A percentile compares a stretch with the other conserved stretches of the same genome.
phyloP scores from a whole-genome alignment of 2,797 vertebrate species.

The Galago senegalensis region DNA sequence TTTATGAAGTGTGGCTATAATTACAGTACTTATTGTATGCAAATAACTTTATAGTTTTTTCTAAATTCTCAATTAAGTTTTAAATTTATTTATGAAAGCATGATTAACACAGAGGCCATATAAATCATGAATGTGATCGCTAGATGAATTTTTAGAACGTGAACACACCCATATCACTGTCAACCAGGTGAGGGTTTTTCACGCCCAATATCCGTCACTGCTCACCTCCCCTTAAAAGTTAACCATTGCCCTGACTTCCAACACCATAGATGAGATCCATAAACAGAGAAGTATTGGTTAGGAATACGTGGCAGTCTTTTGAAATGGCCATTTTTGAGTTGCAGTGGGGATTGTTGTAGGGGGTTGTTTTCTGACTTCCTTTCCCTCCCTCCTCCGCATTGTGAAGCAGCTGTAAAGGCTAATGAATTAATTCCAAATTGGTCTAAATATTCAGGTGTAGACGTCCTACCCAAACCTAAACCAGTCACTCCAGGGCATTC shows the following conservation, averaged over 20 bases:
- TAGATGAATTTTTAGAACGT: background rate
- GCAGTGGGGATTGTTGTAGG: background rate
- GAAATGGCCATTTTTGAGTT: background rate
- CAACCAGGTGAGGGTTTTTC: background rate
- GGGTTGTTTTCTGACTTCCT: background rate
- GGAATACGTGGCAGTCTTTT: background rate
- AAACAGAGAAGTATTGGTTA: background rate
- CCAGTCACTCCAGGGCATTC: background rate
- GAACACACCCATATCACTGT: background rate
- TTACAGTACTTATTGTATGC: background rate
- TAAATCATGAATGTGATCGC: background rate
- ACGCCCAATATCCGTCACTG: no score
- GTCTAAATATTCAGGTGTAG: background rate
- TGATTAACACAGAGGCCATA: background rate
- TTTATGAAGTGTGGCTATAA: background rate
- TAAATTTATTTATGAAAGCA: background rate
- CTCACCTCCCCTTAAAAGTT: background rate
- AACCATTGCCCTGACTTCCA: background rate
- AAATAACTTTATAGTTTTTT: background rate
- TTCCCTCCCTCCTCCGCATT: rapidly evolving
- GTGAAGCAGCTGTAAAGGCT: background rate
- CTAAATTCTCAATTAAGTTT: background rate
- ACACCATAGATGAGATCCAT: background rate
- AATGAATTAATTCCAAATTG: background rate
- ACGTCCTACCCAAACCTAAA: background rate